Evolutionary conservation across 2,113 vertebrate species (phyloP).

Genomic region (Oryzias woworae): DNA sequence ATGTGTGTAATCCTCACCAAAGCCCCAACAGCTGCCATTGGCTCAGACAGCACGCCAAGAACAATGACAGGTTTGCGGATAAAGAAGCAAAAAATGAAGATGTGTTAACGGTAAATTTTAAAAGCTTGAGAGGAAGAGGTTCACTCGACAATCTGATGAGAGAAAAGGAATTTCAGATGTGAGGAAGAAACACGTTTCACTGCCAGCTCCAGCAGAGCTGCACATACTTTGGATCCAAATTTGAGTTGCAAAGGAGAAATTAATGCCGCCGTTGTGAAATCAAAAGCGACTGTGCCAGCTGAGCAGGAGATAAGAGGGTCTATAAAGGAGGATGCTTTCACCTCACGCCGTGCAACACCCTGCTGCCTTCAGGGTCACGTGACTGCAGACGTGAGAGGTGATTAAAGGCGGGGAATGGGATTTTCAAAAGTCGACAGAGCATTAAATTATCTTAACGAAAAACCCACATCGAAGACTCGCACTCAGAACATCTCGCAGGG

Average conservation of each 20-base stretch:
- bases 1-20: background rate
- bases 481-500: slow-evolving; percentile 33
- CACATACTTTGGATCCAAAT: slow-evolving; percentile 1
- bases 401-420: slow-evolving; percentile 31
- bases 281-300: slow-evolving; percentile 10
- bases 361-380: slow-evolving; percentile 26
- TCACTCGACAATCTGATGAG: slow-evolving; percentile 28
- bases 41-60: background rate
- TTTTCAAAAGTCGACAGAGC: slow-evolving; percentile 35
- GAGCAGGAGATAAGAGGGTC: slow-evolving; percentile 23
- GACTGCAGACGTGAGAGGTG: slow-evolving; percentile 35
- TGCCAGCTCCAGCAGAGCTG: slow-evolving; percentile 12
- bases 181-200: slow-evolving; percentile 15
- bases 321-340: slow-evolving; percentile 14
- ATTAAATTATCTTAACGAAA: slow-evolving; percentile 35
- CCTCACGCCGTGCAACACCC: slow-evolving; percentile 41
- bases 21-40: slow-evolving; percentile 11
- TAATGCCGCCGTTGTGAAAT: slow-evolving; percentile 26
- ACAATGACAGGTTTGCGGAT: slow-evolving; percentile 2
- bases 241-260: slow-evolving; percentile 1
- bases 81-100: slow-evolving; percentile 4
- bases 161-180: background rate
- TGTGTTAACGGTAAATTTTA: background rate
- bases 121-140: slow-evolving; percentile 25
- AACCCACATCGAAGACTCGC: slow-evolving; percentile 12